Conservation (phyloP, 2,888 invertebrate genomes). For the Epirrita christyi region DNA sequence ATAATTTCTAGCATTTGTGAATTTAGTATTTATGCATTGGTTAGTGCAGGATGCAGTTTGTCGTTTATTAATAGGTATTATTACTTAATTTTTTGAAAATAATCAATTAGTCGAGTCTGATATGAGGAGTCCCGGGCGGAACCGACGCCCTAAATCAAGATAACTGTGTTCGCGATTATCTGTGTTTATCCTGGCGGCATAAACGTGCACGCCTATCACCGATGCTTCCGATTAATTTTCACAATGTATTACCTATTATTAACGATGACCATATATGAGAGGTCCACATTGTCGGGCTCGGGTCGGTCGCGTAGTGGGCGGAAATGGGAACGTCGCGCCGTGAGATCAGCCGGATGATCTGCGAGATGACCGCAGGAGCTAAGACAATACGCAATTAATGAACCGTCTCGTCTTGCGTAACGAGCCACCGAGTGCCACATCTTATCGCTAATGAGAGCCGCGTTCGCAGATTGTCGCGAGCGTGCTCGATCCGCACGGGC, state of each 20-base stretch:
- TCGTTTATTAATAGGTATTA: slow-evolving; percentile 3
- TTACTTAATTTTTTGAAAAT: background rate
- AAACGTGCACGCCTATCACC: slow-evolving; percentile 65
- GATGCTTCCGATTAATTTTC: slow-evolving; percentile 72
- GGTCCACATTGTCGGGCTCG: slow-evolving; percentile 37
- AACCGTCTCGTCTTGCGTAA: slow-evolving; percentile 68
- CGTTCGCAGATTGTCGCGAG: slow-evolving; percentile 57
- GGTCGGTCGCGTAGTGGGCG: slow-evolving; percentile 45
- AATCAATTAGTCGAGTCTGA: slow-evolving; percentile 6
- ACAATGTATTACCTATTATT: slow-evolving; percentile 54
- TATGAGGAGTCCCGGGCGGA: slow-evolving; percentile 48
- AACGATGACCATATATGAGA: slow-evolving; percentile 54
- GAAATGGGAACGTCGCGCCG: slow-evolving; percentile 62
- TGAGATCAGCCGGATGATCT: slow-evolving; percentile 61
- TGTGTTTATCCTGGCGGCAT: slow-evolving; percentile 70
- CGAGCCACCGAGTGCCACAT: slow-evolving; percentile 59
- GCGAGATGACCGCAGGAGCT: slow-evolving; percentile 58
- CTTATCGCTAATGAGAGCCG: slow-evolving; percentile 71
- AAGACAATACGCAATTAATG: slow-evolving; percentile 77
- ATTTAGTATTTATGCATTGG: slow-evolving; percentile 33
- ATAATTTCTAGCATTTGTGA: slow-evolving; percentile 51
- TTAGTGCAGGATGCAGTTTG: slow-evolving; percentile 39
- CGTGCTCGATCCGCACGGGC: slow-evolving; percentile 48
- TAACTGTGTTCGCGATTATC: slow-evolving; percentile 65
- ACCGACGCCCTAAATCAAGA: slow-evolving; percentile 63